A percentile compares a stretch with the other conserved stretches of the same genome.
Evolutionary conservation across 2,888 invertebrate genomes (phyloP).

Genomic region (Autographa gamma): DNA sequence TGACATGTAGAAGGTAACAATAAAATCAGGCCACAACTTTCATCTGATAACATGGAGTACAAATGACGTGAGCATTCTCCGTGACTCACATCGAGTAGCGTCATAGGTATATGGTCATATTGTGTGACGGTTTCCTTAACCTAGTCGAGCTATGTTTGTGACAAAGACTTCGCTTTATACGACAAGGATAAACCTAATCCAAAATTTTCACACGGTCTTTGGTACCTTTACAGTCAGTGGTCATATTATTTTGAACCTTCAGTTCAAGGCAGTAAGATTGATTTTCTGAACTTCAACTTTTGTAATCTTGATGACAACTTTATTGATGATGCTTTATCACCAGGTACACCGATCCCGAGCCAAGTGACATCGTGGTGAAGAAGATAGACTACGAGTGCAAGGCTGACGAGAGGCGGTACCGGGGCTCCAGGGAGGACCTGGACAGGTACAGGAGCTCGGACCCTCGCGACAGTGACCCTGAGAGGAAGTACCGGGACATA

Average conservation of each 20-base stretch:
- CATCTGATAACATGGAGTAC: slow-evolving; percentile 36
- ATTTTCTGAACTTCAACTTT: neutral
- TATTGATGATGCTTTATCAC: neutral
- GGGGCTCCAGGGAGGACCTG: slow-evolving; percentile 73
- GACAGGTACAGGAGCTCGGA: slow-evolving; percentile 72
- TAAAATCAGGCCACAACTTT: slow-evolving; percentile 38
- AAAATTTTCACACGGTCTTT: no score
- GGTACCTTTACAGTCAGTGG: no score
- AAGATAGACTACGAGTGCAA: slow-evolving; percentile 77
- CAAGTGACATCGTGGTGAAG: slow-evolving; percentile 79
- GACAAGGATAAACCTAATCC: no score
- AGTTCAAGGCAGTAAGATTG: neutral
- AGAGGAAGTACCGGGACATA: slow-evolving; percentile 70
- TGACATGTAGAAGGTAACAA: neutral
- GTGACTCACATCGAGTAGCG: slow-evolving; percentile 24
- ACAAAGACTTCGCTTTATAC: neutral
- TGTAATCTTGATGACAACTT: neutral
- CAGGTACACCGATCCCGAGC: slow-evolving; percentile 85
- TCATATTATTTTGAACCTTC: neutral
- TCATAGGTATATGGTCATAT: neutral
- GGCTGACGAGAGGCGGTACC: slow-evolving; percentile 71
- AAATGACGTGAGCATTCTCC: slow-evolving; percentile 37
- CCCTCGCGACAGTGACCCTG: slow-evolving; percentile 71
- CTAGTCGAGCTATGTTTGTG: neutral
- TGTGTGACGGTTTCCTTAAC: neutral